phyloP scores from a whole-genome alignment of 2,797 vertebrate species.

The Chaenodraco wilsoni region DNA sequence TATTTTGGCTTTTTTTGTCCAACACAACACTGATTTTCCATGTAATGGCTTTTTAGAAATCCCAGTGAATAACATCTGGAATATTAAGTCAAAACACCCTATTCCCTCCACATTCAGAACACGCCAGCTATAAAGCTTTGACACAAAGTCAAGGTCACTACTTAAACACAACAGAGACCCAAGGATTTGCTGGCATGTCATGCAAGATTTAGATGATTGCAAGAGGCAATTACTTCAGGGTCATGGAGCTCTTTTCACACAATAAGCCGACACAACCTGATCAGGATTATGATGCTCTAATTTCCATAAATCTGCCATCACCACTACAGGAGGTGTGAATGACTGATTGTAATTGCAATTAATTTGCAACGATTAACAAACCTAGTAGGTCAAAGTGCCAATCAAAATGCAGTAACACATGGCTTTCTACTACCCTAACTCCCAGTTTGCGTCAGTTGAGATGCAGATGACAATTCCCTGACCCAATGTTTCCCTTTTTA shows the following conservation, averaged over 20 bases:
- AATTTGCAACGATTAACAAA: slow-evolving; percentile 69
- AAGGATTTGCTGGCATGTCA: slow-evolving; percentile 70
- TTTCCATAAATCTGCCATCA: slow-evolving; percentile 79
- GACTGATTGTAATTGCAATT: slow-evolving; percentile 73
- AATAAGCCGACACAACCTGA: slow-evolving; percentile 75
- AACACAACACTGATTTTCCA: slow-evolving; percentile 15
- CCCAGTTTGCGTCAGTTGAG: slow-evolving; percentile 28
- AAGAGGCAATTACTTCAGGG: slow-evolving; percentile 74
- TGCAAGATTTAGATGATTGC: slow-evolving; percentile 74
- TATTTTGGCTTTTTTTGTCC: slow-evolving; percentile 15
- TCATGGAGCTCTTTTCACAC: slow-evolving; percentile 54
- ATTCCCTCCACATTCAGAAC: slow-evolving; percentile 32
- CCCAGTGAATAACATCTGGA: slow-evolving; percentile 42
- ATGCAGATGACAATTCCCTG: slow-evolving; percentile 39
- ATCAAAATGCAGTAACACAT: slow-evolving; percentile 58
- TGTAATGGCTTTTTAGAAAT: slow-evolving; percentile 56
- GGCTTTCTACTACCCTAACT: slow-evolving; percentile 49
- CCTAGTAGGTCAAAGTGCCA: slow-evolving; percentile 71
- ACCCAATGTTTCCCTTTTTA: slow-evolving; percentile 19
- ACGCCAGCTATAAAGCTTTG: slow-evolving; percentile 37
- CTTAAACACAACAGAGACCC: slow-evolving; percentile 63
- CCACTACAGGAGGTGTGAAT: slow-evolving; percentile 54
- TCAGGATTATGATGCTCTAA: slow-evolving; percentile 80
- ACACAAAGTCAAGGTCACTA: slow-evolving; percentile 69
- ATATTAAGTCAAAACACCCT: slow-evolving; percentile 54